These are phyloP conservation scores for Anorthoa munda DNA, from an alignment of 2,888 invertebrate species.

Conservation along the genomic window DNA sequence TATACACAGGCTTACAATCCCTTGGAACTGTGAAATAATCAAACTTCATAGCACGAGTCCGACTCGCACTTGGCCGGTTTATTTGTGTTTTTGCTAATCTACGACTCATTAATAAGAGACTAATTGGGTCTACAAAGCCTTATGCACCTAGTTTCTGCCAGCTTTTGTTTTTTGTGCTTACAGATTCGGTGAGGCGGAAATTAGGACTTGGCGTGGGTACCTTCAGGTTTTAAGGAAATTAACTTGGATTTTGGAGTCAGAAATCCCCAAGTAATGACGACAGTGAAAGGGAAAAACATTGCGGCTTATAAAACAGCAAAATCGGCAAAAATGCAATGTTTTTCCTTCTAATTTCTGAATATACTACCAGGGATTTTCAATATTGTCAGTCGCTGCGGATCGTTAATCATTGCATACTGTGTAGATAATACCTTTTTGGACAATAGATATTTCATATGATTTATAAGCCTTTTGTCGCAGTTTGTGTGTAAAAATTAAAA, in stretches of 20 bases:
- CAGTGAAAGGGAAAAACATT: neutral
- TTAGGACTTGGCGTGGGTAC: neutral
- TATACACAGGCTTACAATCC: no score
- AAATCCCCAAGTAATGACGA: neutral
- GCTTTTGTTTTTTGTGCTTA: neutral
- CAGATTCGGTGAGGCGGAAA: neutral
- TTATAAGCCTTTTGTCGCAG: conserved; percentile 33
- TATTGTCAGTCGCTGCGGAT: conserved; percentile 34
- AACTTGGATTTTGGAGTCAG: neutral
- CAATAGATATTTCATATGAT: conserved; percentile 56
- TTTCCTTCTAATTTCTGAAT: neutral
- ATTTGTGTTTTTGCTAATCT: neutral
- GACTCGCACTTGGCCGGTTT: neutral
- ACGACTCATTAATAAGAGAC: neutral
- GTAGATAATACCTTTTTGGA: conserved; percentile 43
- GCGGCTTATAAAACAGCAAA: neutral
- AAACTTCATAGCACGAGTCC: no score
- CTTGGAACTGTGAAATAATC: no score
- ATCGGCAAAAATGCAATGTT: neutral
- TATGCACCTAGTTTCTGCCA: neutral
- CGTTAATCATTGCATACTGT: conserved; percentile 60
- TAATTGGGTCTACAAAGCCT: conserved; percentile 8
- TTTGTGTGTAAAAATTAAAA: conserved; percentile 5
- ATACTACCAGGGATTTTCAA: conserved; percentile 44
- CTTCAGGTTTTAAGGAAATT: neutral